Evolutionary conservation across 2,113 vertebrate genomes (phyloP).

Genomic region (Oreocharis arfaki): DNA sequence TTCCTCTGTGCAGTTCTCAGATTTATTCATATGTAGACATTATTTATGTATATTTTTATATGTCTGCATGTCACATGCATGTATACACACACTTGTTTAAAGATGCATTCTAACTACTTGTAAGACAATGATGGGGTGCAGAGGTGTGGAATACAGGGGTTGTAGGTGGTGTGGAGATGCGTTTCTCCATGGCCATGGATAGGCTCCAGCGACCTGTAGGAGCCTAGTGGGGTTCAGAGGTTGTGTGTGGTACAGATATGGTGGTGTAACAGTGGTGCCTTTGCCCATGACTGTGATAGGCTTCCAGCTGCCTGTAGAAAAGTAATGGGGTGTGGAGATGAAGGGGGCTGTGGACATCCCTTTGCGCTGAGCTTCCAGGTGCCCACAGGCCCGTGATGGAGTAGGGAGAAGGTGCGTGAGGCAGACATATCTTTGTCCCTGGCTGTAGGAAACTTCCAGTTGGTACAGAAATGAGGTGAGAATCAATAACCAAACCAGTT

Average conservation of each 20-base stretch:
- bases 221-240: background rate
- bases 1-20: background rate
- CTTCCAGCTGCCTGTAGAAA: background rate
- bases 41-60: background rate
- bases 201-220: background rate
- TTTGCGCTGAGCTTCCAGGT: background rate
- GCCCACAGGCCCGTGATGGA: background rate
- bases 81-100: background rate
- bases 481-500: background rate
- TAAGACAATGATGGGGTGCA: background rate
- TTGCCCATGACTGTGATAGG: background rate
- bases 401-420: background rate
- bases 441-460: background rate
- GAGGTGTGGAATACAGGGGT: background rate
- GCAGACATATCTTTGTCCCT: background rate
- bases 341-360: background rate
- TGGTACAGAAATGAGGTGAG: background rate
- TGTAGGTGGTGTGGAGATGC: accelerated
- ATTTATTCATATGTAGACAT: background rate
- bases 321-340: background rate
- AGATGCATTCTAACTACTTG: background rate
- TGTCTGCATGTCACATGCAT: background rate
- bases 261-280: background rate
- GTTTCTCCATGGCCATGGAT: background rate
- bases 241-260: background rate